Conservation (phyloP, 2,113 vertebrate genomes). For the Triplophysa siluroides region DNA sequence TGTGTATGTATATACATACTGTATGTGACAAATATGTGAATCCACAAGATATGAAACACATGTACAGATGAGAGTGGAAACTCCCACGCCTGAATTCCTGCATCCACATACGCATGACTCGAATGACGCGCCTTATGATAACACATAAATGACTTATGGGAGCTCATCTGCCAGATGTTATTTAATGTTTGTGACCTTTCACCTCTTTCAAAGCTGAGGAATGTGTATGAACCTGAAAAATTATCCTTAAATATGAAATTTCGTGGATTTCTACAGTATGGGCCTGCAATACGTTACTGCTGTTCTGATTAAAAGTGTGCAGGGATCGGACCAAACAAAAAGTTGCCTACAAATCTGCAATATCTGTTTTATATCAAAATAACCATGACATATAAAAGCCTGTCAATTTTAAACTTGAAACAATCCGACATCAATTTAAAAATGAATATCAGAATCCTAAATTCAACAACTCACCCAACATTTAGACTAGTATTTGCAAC, state of each 20-base stretch:
- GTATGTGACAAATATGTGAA: conserved; percentile 17
- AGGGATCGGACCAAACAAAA: not conserved
- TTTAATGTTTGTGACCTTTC: conserved; percentile 27
- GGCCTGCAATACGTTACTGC: conserved; percentile 4
- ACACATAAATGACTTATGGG: conserved; percentile 15
- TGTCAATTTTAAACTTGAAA: too few relatives aligned
- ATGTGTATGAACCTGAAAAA: conserved; percentile 28
- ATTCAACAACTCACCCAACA: too few relatives aligned
- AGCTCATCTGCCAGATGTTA: conserved; percentile 34
- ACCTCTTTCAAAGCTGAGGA: not conserved
- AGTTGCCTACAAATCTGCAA: not conserved
- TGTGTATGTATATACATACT: conserved; percentile 5
- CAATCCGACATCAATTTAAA: too few relatives aligned
- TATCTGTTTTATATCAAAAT: not conserved
- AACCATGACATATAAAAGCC: too few relatives aligned
- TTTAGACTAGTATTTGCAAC: not conserved
- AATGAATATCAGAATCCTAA: too few relatives aligned
- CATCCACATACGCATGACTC: conserved; percentile 34
- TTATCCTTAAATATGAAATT: conserved; percentile 14
- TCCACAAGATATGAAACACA: conserved; percentile 25
- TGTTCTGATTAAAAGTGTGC: not conserved
- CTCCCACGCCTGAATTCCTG: conserved; percentile 16
- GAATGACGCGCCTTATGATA: conserved; percentile 31
- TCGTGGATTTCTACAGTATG: not conserved
- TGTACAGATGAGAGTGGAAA: conserved; percentile 10